Percentiles rank a stretch among this genome's conserved stretches.
These are phyloP conservation scores for Phocoena sinus DNA, from an alignment of 2,113 vertebrate genomes.

Conservation along the genomic window DNA sequence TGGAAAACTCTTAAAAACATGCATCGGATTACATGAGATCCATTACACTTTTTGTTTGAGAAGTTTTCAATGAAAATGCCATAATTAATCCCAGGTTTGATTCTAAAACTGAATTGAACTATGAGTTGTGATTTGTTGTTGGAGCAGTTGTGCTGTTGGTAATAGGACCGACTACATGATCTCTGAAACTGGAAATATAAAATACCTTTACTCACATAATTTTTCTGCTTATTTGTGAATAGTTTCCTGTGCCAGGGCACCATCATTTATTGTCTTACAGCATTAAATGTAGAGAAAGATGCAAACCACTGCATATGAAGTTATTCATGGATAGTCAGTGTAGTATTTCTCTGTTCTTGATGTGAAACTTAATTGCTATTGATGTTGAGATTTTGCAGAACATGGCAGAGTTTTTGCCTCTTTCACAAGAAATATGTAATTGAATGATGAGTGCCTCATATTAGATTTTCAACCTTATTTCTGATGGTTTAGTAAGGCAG, in stretches of 20 bases:
- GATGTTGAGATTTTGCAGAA: constrained; percentile 58
- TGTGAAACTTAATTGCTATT: constrained; percentile 52
- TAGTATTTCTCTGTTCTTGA: constrained; percentile 50
- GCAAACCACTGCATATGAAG: constrained; percentile 38
- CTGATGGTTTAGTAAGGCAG: constrained; percentile 54
- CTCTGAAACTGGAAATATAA: constrained; percentile 37
- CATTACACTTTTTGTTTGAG: neutral
- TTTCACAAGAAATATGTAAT: constrained; percentile 55
- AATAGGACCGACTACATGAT: neutral
- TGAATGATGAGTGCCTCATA: constrained; percentile 44
- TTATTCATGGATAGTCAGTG: neutral
- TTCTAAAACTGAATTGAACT: constrained; percentile 11
- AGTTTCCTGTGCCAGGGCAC: neutral
- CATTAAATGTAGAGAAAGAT: constrained; percentile 60
- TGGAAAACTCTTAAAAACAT: neutral
- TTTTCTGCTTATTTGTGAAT: constrained; percentile 19
- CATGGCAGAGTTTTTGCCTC: constrained; percentile 43
- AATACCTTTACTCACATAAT: neutral
- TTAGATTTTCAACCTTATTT: constrained; percentile 62
- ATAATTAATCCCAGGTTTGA: constrained; percentile 34
- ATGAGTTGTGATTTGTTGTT: constrained; percentile 26
- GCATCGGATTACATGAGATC: neutral
- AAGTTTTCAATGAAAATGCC: neutral
- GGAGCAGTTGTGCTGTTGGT: constrained; percentile 1
- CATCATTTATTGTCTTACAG: constrained; percentile 25